Evolutionary conservation across 30 jellyfish, hydroid and myxozoan species (phyloP).

Genomic region (Chrysaora quinquecirrha): DNA sequence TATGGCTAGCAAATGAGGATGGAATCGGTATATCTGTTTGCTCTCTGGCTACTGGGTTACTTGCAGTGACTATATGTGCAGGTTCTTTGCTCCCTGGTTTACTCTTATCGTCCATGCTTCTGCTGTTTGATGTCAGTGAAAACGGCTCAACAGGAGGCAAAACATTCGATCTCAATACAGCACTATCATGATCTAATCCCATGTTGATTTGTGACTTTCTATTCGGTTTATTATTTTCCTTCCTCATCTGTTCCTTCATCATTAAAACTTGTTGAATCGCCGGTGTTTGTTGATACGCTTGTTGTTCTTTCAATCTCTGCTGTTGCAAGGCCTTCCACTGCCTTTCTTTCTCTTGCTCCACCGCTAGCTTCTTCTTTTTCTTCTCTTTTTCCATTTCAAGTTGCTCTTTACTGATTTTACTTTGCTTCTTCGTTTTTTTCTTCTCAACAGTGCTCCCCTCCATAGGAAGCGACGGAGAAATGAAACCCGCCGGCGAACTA

Average conservation of each 20-base stretch:
- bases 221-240: constrained; percentile 41
- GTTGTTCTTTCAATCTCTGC: constrained; percentile 84
- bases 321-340: constrained; percentile 85
- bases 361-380: constrained; percentile 61
- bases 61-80: neutral
- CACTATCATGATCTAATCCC: constrained; percentile 20
- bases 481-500: constrained; percentile 34
- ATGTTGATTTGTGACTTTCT: constrained; percentile 31
- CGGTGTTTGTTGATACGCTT: constrained; percentile 64
- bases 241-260: constrained; percentile 75
- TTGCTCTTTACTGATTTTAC: constrained; percentile 45
- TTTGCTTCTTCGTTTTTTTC: constrained; percentile 41
- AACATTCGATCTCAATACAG: constrained; percentile 17
- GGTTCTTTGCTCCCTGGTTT: neutral
- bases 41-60: neutral
- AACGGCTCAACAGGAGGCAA: constrained; percentile 67
- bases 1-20: constrained; percentile 23
- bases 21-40: constrained; percentile 6
- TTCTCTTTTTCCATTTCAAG: constrained; percentile 53
- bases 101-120: neutral
- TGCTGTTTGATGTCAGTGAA: constrained; percentile 8
- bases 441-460: constrained; percentile 36
- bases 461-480: constrained; percentile 41
- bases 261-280: constrained; percentile 65
- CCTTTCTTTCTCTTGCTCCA: constrained; percentile 88